Evolutionary conservation across 2,797 vertebrate species (phyloP).

Genomic region (Bufotes viridis): DNA sequence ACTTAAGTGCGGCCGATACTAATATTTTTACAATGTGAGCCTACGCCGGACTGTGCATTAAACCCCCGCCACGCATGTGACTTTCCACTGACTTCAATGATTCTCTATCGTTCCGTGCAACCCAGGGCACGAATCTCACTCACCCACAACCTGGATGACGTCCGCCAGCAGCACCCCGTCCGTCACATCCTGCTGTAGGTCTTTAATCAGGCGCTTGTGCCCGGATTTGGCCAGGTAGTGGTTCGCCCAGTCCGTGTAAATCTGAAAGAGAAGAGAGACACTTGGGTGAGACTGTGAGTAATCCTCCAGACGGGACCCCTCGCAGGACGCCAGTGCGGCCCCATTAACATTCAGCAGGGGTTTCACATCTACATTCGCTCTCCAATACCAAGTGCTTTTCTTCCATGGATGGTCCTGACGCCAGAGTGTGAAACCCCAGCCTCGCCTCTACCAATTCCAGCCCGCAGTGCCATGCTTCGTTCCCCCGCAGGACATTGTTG

Average conservation of each 20-base stretch:
- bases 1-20: too few species aligned
- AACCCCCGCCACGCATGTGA: too few species aligned
- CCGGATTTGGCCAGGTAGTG: conserved; percentile 96
- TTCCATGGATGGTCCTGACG: conserved; percentile 80
- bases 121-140: conserved; percentile 64
- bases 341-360: conserved; percentile 85
- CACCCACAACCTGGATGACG: conserved; percentile 98
- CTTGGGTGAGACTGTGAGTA: conserved; percentile 35
- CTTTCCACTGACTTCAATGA: too few species aligned
- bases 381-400: conserved; percentile 68
- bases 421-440: conserved; percentile 62
- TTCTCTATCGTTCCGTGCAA: too few species aligned
- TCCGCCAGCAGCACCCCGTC: conserved; percentile 96
- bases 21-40: too few species aligned
- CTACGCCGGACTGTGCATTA: too few species aligned
- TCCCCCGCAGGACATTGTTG: conserved; percentile 12
- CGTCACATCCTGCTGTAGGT: conserved; percentile 94
- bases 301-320: conserved; percentile 15
- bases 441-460: background rate
- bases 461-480: background rate
- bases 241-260: conserved; percentile 99
- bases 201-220: conserved; percentile 94
- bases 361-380: conserved; percentile 79
- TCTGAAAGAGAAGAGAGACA: conserved; percentile 76
- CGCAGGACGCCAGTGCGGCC: conserved; percentile 66